These are phyloP conservation scores for Acrossocheilus fasciatus DNA, from an alignment of 2,797 vertebrate species.

Conservation along the genomic window DNA sequence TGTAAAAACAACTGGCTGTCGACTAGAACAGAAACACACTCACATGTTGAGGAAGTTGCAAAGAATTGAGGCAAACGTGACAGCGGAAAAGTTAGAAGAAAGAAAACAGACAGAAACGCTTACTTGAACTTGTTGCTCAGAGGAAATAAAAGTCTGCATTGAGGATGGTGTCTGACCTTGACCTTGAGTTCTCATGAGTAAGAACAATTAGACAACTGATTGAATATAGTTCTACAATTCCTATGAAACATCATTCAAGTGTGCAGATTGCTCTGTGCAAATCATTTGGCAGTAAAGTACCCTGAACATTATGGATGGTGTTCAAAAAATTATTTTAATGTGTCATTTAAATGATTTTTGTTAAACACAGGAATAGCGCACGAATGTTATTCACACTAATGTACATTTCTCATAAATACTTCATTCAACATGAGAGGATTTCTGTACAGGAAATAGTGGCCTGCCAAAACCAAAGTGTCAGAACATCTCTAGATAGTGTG, in stretches of 20 bases:
- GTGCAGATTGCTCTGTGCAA: neutral
- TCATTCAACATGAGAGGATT: neutral
- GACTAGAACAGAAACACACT: neutral
- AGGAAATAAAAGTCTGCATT: neutral
- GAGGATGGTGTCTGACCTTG: neutral
- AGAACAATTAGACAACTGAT: neutral
- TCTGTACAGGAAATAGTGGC: neutral
- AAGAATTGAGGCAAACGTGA: neutral
- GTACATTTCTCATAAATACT: neutral
- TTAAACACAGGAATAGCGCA: neutral
- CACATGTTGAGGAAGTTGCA: neutral
- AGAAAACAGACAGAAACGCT: neutral
- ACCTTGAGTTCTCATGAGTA: neutral
- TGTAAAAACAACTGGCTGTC: neutral
- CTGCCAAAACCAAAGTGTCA: neutral
- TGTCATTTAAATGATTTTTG: neutral
- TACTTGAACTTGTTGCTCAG: neutral
- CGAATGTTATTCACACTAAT: neutral
- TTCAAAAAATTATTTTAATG: neutral
- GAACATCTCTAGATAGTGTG: neutral
- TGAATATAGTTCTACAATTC: neutral
- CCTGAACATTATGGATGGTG: neutral
- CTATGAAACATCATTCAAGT: neutral
- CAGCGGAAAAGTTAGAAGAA: neutral
- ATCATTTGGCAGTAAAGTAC: neutral